These are phyloP conservation scores for Columbina picui DNA, from an alignment of 2,113 vertebrate species.

Conservation along the genomic window DNA sequence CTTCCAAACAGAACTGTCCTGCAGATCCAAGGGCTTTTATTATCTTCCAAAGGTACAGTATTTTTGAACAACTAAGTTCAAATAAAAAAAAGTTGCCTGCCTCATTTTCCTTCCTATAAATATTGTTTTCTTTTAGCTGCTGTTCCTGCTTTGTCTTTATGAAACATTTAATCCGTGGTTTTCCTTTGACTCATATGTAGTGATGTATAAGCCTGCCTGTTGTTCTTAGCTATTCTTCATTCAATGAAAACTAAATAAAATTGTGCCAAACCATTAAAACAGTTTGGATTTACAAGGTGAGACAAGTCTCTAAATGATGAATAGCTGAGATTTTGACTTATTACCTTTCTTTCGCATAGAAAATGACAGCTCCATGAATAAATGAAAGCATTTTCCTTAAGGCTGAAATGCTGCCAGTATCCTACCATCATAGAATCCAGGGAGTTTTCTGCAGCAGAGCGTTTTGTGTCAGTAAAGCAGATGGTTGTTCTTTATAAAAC, in stretches of 20 bases:
- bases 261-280: conserved; percentile 13
- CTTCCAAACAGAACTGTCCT: not conserved
- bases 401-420: not conserved
- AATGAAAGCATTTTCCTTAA: not conserved
- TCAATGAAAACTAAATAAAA: conserved; percentile 25
- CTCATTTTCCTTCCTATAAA: not conserved
- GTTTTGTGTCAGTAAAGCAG: not conserved
- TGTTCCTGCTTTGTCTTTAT: not conserved
- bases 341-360: not conserved
- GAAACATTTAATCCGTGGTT: not conserved
- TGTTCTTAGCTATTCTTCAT: not conserved
- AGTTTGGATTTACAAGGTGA: conserved; percentile 11
- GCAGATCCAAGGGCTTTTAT: not conserved
- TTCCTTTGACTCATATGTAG: not conserved
- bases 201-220: not conserved
- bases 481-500: not conserved
- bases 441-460: not conserved
- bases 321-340: conserved; percentile 29
- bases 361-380: not conserved
- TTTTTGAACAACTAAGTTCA: not conserved
- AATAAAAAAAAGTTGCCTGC: not conserved
- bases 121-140: not conserved
- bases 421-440: not conserved
- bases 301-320: conserved; percentile 1
- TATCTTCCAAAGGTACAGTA: not conserved